Evolutionary conservation across 2,113 vertebrate species (phyloP).

Genomic region (Cnemophilus loriae): DNA sequence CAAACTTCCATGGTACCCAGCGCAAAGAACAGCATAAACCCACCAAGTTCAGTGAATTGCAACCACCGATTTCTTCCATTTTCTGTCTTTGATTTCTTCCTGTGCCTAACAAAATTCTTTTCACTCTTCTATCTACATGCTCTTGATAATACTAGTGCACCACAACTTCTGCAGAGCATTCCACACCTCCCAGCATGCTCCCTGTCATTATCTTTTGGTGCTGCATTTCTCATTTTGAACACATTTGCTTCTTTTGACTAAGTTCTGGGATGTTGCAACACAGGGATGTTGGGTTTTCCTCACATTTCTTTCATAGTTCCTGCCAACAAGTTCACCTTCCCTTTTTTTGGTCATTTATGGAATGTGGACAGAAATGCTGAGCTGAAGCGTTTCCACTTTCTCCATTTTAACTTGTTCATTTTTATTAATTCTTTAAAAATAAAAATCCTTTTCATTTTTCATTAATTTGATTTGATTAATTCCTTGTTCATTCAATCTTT

Average conservation of each 20-base stretch:
- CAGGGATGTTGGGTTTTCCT: background rate
- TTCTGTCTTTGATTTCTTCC: background rate
- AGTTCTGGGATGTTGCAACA: background rate
- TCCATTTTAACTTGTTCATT: background rate
- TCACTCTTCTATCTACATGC: background rate
- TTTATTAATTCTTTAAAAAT: background rate
- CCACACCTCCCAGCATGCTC: accelerated
- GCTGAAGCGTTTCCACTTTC: background rate
- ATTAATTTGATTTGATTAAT: background rate
- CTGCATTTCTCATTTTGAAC: background rate
- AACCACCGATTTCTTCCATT: background rate
- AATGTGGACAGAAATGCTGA: background rate
- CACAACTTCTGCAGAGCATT: background rate
- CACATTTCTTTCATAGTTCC: background rate
- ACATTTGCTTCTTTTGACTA: background rate
- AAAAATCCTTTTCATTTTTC: background rate
- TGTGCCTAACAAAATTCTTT: background rate
- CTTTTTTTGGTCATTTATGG: background rate
- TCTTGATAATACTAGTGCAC: background rate
- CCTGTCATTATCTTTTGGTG: background rate
- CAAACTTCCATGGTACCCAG: background rate
- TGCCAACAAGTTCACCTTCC: background rate
- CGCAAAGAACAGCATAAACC: background rate
- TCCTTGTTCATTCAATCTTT: background rate
- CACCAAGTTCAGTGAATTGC: background rate